phyloP scores from a whole-genome alignment of 1,140 invertebrate species.

The Aethina tumida region DNA sequence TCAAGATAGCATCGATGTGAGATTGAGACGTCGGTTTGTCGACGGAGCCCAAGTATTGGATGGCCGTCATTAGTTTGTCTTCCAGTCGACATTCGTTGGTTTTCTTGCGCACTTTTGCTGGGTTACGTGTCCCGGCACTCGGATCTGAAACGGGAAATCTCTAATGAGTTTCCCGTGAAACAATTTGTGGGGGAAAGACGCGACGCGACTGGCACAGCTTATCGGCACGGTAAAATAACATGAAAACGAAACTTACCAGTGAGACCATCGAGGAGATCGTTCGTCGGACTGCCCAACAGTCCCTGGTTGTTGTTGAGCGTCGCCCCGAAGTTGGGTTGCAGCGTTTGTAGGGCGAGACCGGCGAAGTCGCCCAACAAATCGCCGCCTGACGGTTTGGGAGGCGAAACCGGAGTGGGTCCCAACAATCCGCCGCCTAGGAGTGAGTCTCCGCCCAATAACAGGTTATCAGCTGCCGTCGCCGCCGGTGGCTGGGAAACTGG shows the following conservation, averaged over 20 bases:
- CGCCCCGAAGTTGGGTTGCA: constrained; percentile 18
- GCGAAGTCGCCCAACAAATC: constrained; percentile 50
- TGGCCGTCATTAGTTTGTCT: constrained; percentile 8
- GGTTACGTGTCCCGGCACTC: no score
- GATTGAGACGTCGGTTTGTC: constrained; percentile 35
- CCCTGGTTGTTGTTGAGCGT: constrained; percentile 20
- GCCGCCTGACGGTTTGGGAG: constrained; percentile 15
- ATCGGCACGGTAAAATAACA: no score
- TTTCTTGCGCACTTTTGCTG: no score
- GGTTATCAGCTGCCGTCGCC: neutral
- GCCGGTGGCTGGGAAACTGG: constrained; percentile 5
- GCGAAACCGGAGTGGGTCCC: neutral
- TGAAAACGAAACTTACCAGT: constrained; percentile 22
- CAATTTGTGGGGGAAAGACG: no score
- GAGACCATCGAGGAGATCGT: constrained; percentile 19
- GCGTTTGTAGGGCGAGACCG: constrained; percentile 34
- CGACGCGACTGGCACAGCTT: no score
- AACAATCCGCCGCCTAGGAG: neutral
- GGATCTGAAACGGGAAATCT: constrained; percentile 37
- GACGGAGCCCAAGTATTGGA: constrained; percentile 31
- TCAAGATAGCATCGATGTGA: constrained; percentile 33
- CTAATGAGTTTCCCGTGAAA: constrained; percentile 33
- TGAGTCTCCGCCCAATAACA: neutral
- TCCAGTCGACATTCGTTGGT: constrained; percentile 11
- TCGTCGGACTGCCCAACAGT: constrained; percentile 10